A percentile compares a stretch with the other conserved stretches of the same genome.
Evolutionary conservation across 1,140 invertebrate species (phyloP).

Genomic region (Drosophila quadrilineata): DNA sequence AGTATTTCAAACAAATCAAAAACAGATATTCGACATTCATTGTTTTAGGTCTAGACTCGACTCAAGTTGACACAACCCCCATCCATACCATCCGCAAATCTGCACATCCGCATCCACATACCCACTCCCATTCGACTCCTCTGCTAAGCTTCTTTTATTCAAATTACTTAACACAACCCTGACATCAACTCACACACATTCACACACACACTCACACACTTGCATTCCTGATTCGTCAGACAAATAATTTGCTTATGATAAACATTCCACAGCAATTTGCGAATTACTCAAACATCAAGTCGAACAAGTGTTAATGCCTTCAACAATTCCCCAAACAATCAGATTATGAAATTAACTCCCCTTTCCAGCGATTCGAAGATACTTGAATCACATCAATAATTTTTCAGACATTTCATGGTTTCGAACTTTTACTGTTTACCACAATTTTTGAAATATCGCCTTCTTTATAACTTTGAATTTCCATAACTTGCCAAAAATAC

Average conservation of each 20-base stretch:
- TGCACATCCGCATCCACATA: background rate
- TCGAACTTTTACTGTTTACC: too few relatives aligned
- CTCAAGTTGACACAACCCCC: conserved; percentile 37
- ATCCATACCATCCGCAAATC: background rate
- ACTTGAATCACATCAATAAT: too few relatives aligned
- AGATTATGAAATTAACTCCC: conserved; percentile 23
- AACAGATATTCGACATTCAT: conserved; percentile 75
- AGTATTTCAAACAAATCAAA: conserved; percentile 78
- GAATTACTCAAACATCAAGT: background rate
- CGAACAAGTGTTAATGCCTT: background rate
- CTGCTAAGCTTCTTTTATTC: too few relatives aligned
- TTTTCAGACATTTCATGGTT: too few relatives aligned
- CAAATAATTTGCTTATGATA: conserved; percentile 41
- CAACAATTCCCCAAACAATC: conserved; percentile 27
- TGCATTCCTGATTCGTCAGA: conserved; percentile 32
- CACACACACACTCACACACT: too few relatives aligned
- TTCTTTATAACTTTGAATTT: too few relatives aligned
- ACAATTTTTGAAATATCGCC: too few relatives aligned
- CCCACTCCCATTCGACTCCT: too few relatives aligned
- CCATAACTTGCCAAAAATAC: too few relatives aligned
- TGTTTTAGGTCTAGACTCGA: conserved; percentile 71
- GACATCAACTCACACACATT: conserved; percentile 27
- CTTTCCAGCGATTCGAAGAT: too few relatives aligned
- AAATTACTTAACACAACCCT: conserved; percentile 3
- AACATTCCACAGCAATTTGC: conserved; percentile 25